Percentiles rank a stretch among this genome's conserved stretches.
These are phyloP conservation scores for Sebastes flavidus DNA, from an alignment of 2,797 vertebrate genomes.

Conservation along the genomic window DNA sequence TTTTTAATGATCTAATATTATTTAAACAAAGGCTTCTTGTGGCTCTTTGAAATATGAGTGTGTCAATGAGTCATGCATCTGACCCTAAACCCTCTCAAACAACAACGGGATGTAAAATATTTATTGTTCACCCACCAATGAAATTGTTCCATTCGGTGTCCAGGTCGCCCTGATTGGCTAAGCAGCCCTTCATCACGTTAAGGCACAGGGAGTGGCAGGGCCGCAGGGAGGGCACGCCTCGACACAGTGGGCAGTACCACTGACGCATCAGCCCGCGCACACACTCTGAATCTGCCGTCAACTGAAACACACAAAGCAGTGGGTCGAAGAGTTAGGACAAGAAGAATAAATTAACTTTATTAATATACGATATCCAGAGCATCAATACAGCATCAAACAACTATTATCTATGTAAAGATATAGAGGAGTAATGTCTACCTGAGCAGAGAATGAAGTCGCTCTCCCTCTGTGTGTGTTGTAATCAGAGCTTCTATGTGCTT, in stretches of 20 bases:
- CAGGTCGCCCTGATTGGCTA: constrained; percentile 87
- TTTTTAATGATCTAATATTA: background rate
- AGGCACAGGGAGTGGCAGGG: constrained; percentile 90
- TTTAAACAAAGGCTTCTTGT: background rate
- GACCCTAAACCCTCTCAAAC: background rate
- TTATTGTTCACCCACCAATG: constrained; percentile 81
- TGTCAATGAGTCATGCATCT: background rate
- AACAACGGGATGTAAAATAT: background rate
- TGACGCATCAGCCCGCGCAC: constrained; percentile 89
- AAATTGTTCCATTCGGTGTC: constrained; percentile 90
- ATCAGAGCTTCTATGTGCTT: no score
- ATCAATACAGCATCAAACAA: background rate
- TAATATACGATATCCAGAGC: background rate
- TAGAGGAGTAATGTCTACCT: no score
- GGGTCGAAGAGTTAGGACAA: background rate
- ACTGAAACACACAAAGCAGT: constrained; percentile 48
- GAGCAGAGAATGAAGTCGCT: no score
- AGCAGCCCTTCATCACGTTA: constrained; percentile 91
- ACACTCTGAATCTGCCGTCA: constrained; percentile 81
- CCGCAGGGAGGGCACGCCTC: constrained; percentile 83
- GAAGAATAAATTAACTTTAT: background rate
- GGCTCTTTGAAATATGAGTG: background rate
- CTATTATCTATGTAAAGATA: background rate
- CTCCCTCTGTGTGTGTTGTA: no score
- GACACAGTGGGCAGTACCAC: constrained; percentile 90